A percentile compares a stretch with the other conserved stretches of the same genome.
phyloP scores from a whole-genome alignment of 1,140 invertebrate species.

The Drosophila paulistorum region DNA sequence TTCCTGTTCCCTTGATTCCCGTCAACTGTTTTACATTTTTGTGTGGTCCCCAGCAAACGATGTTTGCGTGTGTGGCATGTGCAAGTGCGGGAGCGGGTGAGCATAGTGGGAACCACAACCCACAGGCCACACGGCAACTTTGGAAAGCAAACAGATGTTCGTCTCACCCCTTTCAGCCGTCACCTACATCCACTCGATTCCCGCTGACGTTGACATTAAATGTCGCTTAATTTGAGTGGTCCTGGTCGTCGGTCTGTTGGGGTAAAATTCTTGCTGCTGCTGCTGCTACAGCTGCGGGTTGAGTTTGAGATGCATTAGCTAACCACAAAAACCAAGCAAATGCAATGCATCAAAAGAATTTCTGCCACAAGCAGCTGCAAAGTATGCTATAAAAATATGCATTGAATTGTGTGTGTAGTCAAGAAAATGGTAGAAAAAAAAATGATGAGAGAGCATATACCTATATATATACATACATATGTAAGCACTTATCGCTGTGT shows the following conservation, averaged over 20 bases:
- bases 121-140: constrained; percentile 56
- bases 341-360: constrained; percentile 9
- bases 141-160: constrained; percentile 52
- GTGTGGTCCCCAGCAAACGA: constrained; percentile 23
- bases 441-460: background rate
- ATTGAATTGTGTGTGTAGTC: background rate
- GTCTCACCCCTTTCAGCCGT: background rate
- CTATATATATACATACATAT: background rate
- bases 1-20: constrained; percentile 12
- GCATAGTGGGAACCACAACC: constrained; percentile 7
- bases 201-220: constrained; percentile 47
- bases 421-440: background rate
- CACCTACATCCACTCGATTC: constrained; percentile 4
- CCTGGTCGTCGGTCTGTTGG: constrained; percentile 19
- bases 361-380: background rate
- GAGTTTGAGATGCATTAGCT: constrained; percentile 6
- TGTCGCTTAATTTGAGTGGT: constrained; percentile 62
- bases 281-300: constrained; percentile 27
- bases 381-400: constrained; percentile 12
- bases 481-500: background rate
- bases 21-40: constrained; percentile 54
- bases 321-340: constrained; percentile 10
- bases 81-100: constrained; percentile 19
- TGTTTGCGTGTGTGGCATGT: constrained; percentile 28
- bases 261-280: constrained; percentile 15